Evolutionary conservation across 2,797 vertebrate genomes (phyloP).

Genomic region (Bovichtus variegatus): DNA sequence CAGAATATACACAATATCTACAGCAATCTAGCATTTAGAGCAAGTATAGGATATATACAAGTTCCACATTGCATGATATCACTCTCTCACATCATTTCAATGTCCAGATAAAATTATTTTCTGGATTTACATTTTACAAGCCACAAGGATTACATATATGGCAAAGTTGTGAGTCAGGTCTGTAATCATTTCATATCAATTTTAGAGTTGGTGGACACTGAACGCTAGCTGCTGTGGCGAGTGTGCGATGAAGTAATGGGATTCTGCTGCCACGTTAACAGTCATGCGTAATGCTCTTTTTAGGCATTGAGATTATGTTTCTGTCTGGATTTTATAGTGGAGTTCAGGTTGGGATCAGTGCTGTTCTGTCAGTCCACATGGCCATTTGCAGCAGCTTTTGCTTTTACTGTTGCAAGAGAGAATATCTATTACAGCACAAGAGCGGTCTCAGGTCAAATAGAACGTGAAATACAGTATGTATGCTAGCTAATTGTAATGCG

Average conservation of each 20-base stretch:
- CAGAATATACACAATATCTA: background rate
- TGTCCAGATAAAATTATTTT: background rate
- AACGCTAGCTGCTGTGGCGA: no score
- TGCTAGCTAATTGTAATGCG: background rate
- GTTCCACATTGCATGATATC: background rate
- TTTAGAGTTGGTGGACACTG: slow-evolving; percentile 2
- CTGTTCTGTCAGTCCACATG: background rate
- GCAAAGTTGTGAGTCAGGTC: background rate
- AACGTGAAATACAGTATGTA: background rate
- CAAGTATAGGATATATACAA: background rate
- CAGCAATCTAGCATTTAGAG: background rate
- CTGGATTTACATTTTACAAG: background rate
- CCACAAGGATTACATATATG: background rate
- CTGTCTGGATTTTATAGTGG: background rate
- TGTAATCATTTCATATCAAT: background rate
- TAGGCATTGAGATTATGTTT: background rate
- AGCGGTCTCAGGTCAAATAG: background rate
- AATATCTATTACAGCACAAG: background rate
- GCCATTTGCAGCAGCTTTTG: background rate
- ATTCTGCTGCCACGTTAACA: background rate
- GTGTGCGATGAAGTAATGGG: no score
- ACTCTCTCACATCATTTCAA: background rate
- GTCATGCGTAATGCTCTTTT: background rate
- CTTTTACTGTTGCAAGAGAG: background rate
- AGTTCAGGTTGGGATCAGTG: background rate